Base-by-base conservation (phyloP, 2,113 vertebrate genomes). In the Osmerus mordax region DNA sequence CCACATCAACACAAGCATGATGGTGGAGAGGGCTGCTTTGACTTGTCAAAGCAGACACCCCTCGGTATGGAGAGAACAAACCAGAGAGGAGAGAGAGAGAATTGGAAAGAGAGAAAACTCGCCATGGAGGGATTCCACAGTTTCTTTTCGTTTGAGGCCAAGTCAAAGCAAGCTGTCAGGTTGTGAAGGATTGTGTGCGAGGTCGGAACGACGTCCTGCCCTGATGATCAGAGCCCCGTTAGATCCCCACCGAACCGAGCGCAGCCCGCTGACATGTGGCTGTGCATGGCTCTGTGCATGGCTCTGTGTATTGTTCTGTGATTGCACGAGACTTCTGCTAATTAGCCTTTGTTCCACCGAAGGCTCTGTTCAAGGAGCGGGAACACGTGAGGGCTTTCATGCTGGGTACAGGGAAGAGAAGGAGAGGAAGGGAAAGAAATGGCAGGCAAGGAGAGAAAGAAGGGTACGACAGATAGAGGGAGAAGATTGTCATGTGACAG, bases 321-420 rank as follows among this genome's bases (percentile, higher is more conserved):
- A 87, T 84, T 85, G 84, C 84, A 81, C 80, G 78, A 86, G 83
- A 82, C 81, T 80, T 80, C 72, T 70, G 76, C 69, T 58, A 85
- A 86, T 88, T 89, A 82, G 75, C 76, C 77, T 76, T 77, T 68
- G 70, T 81, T 85, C 78, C 72, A 28, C 5, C 9, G 9, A 81
- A 70, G 47, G 16, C 63, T 52, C 71, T 66, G 76, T 71, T 84
- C 84, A 71, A 56, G 55, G 64, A 79, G 84, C 79, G 81, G 75
- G 85, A 88, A 84, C 88, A 85, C 87, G 73, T 82, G 86, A 86
- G 75, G 76, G 74, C 76, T 58, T 66, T 54, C 53, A 54, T 13
- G 53, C 13, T 18, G 12, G 53, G 12, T 54, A 18, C 13, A 18
- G 54, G 18, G 54, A 7, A 56, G 15, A n/a, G 18, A 21, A 18